Evolutionary conservation across 2,113 vertebrate genomes (phyloP).

Genomic region (Oriolus oriolus): DNA sequence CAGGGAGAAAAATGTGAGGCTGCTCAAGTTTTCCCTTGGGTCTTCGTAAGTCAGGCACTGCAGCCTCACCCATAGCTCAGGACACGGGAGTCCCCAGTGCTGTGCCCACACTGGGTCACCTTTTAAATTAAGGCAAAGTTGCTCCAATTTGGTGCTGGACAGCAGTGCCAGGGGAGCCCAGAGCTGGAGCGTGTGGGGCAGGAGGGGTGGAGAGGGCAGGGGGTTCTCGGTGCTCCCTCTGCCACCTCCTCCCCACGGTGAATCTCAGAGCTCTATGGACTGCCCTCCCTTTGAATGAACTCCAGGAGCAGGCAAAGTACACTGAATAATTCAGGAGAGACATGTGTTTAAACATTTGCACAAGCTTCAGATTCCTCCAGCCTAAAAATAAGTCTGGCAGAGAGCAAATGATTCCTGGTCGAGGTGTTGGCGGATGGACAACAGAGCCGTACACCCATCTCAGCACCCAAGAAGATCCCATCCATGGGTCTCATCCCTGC

Average conservation of each 20-base stretch:
- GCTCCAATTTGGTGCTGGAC: background rate
- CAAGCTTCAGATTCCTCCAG: slow-evolving; percentile 5
- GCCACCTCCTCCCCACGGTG: background rate
- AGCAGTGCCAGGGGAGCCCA: background rate
- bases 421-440: background rate
- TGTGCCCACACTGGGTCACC: background rate
- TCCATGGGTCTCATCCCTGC: fast-evolving
- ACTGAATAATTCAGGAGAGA: slow-evolving; percentile 35
- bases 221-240: background rate
- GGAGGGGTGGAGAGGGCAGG: background rate
- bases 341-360: slow-evolving; percentile 32
- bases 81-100: background rate
- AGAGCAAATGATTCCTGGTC: background rate
- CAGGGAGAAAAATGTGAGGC: background rate
- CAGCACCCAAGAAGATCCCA: background rate
- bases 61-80: background rate
- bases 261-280: background rate
- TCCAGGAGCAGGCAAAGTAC: slow-evolving; percentile 1
- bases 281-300: slow-evolving; percentile 8
- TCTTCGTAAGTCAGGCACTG: background rate
- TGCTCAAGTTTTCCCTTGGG: background rate
- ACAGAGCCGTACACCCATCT: background rate
- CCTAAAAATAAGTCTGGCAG: background rate
- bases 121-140: background rate
- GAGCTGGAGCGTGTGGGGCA: background rate